A percentile compares a stretch with the other conserved stretches of the same genome.
phyloP scores from a whole-genome alignment of 2,113 vertebrate genomes.

The Numenius arquata region DNA sequence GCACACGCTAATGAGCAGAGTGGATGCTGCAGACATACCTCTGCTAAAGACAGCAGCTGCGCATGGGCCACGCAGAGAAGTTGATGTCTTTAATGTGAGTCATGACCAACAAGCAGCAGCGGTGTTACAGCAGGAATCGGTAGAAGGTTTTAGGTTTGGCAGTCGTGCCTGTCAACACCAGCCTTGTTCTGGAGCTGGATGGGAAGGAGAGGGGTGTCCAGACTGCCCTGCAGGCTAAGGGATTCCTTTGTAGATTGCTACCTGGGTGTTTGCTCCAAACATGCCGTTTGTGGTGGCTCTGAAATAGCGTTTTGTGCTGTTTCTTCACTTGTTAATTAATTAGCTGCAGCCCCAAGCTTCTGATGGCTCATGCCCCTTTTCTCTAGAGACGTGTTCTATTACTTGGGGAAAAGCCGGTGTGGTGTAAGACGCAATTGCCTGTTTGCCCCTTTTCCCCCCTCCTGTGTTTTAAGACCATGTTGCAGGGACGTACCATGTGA shows the following conservation, averaged over 20 bases:
- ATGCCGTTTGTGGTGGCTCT: neutral
- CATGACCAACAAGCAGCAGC: neutral
- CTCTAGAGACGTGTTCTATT: neutral
- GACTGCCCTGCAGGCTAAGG: neutral
- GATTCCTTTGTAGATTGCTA: neutral
- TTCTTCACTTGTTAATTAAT: neutral
- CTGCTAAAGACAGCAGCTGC: neutral
- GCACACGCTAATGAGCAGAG: neutral
- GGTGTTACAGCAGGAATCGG: neutral
- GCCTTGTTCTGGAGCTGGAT: neutral
- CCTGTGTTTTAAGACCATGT: neutral
- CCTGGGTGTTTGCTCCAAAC: neutral
- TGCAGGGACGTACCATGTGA: neutral
- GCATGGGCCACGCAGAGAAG: neutral
- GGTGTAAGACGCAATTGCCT: neutral
- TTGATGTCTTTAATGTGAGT: neutral
- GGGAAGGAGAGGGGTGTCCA: neutral
- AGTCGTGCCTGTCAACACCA: neutral
- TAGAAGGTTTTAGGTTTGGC: neutral
- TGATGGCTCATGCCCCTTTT: neutral
- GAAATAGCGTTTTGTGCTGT: neutral
- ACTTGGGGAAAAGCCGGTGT: neutral
- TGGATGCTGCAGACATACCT: neutral
- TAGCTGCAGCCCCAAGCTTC: neutral
- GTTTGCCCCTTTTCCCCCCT: neutral